phyloP scores from a whole-genome alignment of 2,113 vertebrate species.

The Equus quagga region DNA sequence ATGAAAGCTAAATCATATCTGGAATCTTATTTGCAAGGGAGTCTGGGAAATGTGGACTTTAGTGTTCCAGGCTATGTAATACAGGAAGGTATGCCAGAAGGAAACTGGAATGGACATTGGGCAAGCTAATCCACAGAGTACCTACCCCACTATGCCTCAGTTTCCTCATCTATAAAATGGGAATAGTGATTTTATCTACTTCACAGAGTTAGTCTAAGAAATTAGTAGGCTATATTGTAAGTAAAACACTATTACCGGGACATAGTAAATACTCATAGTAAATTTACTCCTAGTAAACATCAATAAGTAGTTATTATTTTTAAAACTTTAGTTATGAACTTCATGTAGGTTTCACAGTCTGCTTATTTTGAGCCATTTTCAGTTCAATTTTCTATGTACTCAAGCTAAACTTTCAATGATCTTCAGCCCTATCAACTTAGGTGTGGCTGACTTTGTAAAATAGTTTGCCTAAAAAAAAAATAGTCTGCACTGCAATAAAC shows the following conservation, averaged over 20 bases:
- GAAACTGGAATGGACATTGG: neutral
- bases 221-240: neutral
- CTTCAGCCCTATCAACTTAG: neutral
- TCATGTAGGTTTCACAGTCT: neutral
- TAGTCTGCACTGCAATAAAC: neutral
- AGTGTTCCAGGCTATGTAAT: neutral
- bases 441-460: neutral
- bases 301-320: neutral
- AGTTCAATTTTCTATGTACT: neutral
- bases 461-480: neutral
- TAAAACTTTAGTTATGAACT: neutral
- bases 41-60: neutral
- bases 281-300: neutral
- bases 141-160: rapidly evolving
- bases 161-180: neutral
- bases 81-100: neutral
- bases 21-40: neutral
- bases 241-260: neutral
- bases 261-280: neutral
- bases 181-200: neutral
- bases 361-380: neutral
- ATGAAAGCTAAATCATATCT: neutral
- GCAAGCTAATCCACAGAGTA: neutral
- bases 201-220: neutral
- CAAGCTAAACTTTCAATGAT: neutral